Base-by-base conservation (phyloP, 2,113 vertebrate species). In the Sander lucioperca region DNA sequence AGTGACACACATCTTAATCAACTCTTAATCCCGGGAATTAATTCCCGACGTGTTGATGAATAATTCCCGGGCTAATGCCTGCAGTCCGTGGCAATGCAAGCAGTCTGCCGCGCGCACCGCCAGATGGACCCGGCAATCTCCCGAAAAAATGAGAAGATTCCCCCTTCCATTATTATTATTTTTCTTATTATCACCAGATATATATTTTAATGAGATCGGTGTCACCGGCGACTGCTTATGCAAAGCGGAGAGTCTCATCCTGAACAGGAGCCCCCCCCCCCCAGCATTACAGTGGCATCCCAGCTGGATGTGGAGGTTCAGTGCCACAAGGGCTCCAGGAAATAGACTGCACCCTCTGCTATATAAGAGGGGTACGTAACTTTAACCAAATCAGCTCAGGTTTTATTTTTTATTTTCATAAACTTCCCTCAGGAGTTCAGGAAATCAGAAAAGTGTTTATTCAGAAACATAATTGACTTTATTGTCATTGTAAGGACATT, bases 1-100 rank as follows among this genome's bases (percentile, higher is more conserved):
- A 97, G 96, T 97, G 97, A 97, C 96, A 97, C 97, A 97, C 96
- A 97, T 97, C 97, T 98, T 97, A 97, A 97, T 97, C 97, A 97
- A 97, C 94, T 96, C 96, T 96, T 97, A 98, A 97, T 97, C 97
- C 97, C 83, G 87, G 91, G 96, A 97, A 97, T 97, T 97, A 97
- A 97, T 97, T 96, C 97, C 93, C 93, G 68, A 92, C 91, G 96
- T 95, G 96, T 96, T 97, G 96, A 96, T 96, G 96, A 96, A 97
- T 97, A 97, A 97, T 97, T 97, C 96, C 80, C 23, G 83, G 88
- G 92, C 89, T 95, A 94, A 95, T 94, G 93, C 87, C 83, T 90
- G 92, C 83, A 92, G 96, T 89, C 92, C 93, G 85, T 80, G 90
- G 94, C 94, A 95, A 95, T 94, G 93, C 90, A 91, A 88, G 93